Evolutionary conservation across 2,797 vertebrate species (phyloP).

Genomic region (Tolypeutes matacus): DNA sequence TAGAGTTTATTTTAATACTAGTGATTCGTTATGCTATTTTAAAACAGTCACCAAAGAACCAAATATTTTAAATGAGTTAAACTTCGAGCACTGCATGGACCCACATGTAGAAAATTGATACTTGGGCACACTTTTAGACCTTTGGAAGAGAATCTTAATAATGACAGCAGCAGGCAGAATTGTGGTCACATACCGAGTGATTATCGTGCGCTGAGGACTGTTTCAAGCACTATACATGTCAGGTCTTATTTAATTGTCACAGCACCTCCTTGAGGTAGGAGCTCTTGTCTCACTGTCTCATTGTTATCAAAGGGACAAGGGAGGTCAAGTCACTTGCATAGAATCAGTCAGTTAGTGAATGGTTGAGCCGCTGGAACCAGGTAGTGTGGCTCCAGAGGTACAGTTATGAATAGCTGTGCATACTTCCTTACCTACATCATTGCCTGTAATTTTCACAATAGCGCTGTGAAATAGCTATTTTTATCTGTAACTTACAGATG

Average conservation of each 20-base stretch:
- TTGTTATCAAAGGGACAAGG: not conserved
- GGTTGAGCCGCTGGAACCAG: not conserved
- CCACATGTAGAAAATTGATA: not conserved
- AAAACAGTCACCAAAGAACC: not conserved
- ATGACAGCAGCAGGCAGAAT: not conserved
- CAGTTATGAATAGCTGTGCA: not conserved
- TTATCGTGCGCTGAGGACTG: too few species aligned
- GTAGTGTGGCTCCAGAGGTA: not conserved
- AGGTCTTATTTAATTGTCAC: too few species aligned
- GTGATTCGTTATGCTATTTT: not conserved
- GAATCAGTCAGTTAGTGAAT: not conserved
- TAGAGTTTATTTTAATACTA: slow-evolving; percentile 22
- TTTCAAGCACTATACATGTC: too few species aligned
- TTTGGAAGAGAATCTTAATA: not conserved
- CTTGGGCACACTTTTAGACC: too few species aligned
- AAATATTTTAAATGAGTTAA: slow-evolving; percentile 28
- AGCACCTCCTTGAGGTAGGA: too few species aligned
- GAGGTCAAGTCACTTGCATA: not conserved
- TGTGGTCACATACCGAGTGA: not conserved
- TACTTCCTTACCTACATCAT: not conserved
- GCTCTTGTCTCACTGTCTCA: not conserved
- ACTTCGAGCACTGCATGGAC: not conserved
- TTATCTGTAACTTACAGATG: not conserved
- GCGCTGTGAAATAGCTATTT: not conserved
- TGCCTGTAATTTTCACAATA: not conserved